These are phyloP conservation scores for cattle (Bos taurus) DNA, from an alignment of 2,113 vertebrate genomes.

Conservation along the genomic window ARS-UCD2.0 NC_037329.1:76791501-76792000, in stretches of 20 bases:
- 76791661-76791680: neutral
- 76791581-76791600: neutral
- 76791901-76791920: neutral
- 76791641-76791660: neutral
- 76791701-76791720: no score
- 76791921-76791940: neutral
- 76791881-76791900: neutral
- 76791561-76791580: neutral
- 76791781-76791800: neutral
- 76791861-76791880: neutral
- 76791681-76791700: neutral
- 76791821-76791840: neutral
- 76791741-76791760: neutral
- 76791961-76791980: neutral
- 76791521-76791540: neutral
- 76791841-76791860: neutral
- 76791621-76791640: accelerated
- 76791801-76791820: neutral
- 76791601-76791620: accelerated
- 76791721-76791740: neutral
- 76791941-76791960: neutral
- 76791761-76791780: neutral
- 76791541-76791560: accelerated
- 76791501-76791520: neutral
- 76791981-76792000: no score